Evolutionary conservation across 1,140 invertebrate species (phyloP), one percentile per base, ranked within the genome.

Genomic region (Muscidifurax raptorellus): DNA sequence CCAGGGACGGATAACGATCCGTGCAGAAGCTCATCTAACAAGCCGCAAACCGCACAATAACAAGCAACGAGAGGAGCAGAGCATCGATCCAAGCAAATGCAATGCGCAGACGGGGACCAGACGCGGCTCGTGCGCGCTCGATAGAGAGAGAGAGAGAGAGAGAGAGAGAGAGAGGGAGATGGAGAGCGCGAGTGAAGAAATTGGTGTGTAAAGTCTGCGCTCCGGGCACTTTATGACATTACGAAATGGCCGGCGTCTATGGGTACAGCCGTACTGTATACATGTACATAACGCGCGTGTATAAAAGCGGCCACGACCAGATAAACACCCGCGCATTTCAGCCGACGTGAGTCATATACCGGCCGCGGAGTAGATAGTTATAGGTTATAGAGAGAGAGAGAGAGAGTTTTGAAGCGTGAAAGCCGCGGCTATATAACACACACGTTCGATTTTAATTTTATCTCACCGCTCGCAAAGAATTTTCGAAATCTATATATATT

Each of bases 321-420:
- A 80, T 71, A 77, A 87, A 89, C 88, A 90, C 88, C 89, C 89
- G 89, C 87, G 89, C 88, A 87, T 89, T 90, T 89, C 86, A 89
- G 77, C 86, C 76, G 78, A 72, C 88, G n/a, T 89, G 89, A 90
- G 85, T 76, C 67, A 67, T 7, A 7, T n/a, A 78, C 71, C 59
- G 80, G 18, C 15, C 59, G 52, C n/a, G n/a, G n/a, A n/a, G n/a
- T n/a, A n/a, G n/a, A n/a, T n/a, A n/a, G n/a, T n/a, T n/a, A n/a
- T n/a, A n/a, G n/a, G n/a, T n/a, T n/a, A n/a, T n/a, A n/a, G n/a
- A 64, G 47, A 64, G 30, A 66, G 69, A 52, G 6, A 28, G 71
- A 64, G 71, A 82, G 22, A 82, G 66, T 69, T 40, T 22, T n/a
- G 15, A 59, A 59, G 18, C 52, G 52, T n/a, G 18, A 52, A 52